Evolutionary conservation across 2,888 invertebrate species (phyloP), one percentile per base, ranked within the genome.

Genomic region (Volucella inflata): DNA sequence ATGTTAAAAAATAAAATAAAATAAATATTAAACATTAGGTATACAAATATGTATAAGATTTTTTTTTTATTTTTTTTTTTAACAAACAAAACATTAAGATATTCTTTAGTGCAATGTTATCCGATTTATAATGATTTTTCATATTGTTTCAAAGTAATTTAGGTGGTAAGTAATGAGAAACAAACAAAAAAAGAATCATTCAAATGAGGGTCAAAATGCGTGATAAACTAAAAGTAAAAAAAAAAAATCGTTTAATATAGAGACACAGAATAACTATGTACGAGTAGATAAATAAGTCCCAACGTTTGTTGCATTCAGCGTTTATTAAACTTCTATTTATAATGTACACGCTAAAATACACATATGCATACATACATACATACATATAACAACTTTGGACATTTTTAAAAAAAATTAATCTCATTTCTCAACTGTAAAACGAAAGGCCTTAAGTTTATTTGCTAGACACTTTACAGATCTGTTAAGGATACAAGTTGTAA

Each of bases 91-190:
- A 48, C 57, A 17, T 53, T 17, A 55, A 53, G 40, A 65, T 67
- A 55, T 75, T 57, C 16, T 51, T 50, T 68, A 76, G 79, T 83
- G 79, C 83, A 83, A 83, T 83, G 78, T 50, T 68, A 60, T 81
- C 46, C 36, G 21, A 42, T 80, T 75, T 44, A 40, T 17, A 51
- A 67, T 72, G 46, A 36, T 65, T n/a, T 40, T 64, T 16, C 21
- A 42, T 64, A 51, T 21, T 71, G 59, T 65, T 55, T 21, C 12
- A 51, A 51, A n/a, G 8, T 42, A 70, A 46, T 46, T 65, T 16
- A 48, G 72, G 48, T 30, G 30, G 30, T 30, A 30, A 30, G 30
- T 30, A 30, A 50, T 14, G 36, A 44, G 36, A 68, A 46, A 30
- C 17, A 21, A 55, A 60, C 21, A 17, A 36, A 74, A 60, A 17